Evolutionary conservation across 2,797 vertebrate species (phyloP).

Genomic region (Schizopygopsis malacanthus): DNA sequence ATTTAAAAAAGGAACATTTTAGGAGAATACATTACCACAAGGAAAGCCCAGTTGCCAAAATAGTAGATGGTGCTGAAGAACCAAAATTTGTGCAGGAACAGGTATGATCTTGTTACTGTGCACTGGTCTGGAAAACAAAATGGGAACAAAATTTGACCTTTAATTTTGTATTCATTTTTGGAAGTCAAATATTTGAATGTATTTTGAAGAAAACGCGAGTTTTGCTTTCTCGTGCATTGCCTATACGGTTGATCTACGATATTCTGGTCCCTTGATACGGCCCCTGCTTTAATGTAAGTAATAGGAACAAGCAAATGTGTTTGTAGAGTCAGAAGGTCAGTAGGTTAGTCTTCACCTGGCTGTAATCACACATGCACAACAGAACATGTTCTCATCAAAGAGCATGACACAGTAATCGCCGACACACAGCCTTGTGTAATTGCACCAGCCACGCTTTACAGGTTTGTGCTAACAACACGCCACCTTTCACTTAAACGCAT

Average conservation of each 20-base stretch:
- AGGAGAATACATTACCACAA: conserved; percentile 84
- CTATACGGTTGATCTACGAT: not conserved
- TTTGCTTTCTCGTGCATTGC: not conserved
- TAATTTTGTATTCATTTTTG: not conserved
- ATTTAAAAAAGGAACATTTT: not conserved
- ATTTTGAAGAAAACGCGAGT: not conserved
- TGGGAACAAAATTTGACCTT: not conserved
- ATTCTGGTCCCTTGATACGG: not conserved
- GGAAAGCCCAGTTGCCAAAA: conserved; percentile 98
- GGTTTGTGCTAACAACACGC: conserved; percentile 56
- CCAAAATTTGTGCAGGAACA: conserved; percentile 99
- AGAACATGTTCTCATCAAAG: conserved; percentile 46
- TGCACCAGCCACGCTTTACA: conserved; percentile 44
- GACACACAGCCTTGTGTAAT: conserved; percentile 47
- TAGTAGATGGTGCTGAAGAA: conserved; percentile 99
- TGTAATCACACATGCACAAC: not conserved
- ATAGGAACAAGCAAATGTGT: conserved; percentile 21
- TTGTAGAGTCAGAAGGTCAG: conserved; percentile 9
- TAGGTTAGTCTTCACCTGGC: not conserved
- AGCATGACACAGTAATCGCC: conserved; percentile 45
- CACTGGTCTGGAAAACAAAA: conserved; percentile 87
- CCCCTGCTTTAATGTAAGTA: not conserved
- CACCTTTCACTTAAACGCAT: conserved; percentile 51
- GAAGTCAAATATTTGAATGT: not conserved
- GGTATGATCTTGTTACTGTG: conserved; percentile 91